Percentiles rank a stretch among this genome's conserved stretches.
These are phyloP conservation scores for Gymnodraco acuticeps DNA, from an alignment of 2,797 vertebrate genomes.

Conservation along the genomic window DNA sequence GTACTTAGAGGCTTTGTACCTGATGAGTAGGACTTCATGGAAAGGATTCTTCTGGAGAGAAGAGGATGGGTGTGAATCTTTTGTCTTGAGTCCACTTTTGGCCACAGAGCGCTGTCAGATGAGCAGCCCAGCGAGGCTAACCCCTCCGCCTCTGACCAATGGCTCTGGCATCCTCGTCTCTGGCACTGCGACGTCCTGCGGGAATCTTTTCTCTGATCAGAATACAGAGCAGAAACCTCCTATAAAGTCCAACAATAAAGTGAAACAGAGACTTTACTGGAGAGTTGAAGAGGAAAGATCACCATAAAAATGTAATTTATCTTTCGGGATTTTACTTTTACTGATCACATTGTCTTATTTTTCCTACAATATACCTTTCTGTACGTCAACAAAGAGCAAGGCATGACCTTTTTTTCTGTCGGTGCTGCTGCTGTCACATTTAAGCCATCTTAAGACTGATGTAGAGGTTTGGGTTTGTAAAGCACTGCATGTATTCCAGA, in stretches of 20 bases:
- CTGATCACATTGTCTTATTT: constrained; percentile 59
- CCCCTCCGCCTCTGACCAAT: constrained; percentile 83
- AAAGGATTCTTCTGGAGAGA: constrained; percentile 63
- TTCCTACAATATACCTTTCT: constrained; percentile 58
- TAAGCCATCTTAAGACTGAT: constrained; percentile 56
- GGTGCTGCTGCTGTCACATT: constrained; percentile 62
- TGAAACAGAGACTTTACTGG: constrained; percentile 57
- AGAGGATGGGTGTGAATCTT: constrained; percentile 80
- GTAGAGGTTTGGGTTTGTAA: constrained; percentile 58
- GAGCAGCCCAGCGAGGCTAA: constrained; percentile 76
- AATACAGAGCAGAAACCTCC: constrained; percentile 75
- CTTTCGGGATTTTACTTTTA: constrained; percentile 57
- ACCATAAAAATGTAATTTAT: constrained; percentile 71
- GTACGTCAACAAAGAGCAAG: constrained; percentile 54
- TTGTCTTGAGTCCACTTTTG: constrained; percentile 78
- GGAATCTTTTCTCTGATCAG: constrained; percentile 83
- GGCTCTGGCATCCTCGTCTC: constrained; percentile 82
- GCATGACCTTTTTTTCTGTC: constrained; percentile 27
- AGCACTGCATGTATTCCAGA: constrained; percentile 66
- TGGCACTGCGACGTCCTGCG: constrained; percentile 70
- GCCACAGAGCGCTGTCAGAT: constrained; percentile 77
- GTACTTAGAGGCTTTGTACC: constrained; percentile 45
- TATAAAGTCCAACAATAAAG: constrained; percentile 78
- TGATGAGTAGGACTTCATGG: constrained; percentile 37
- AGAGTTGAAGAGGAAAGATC: constrained; percentile 58